A percentile compares a stretch with the other conserved stretches of the same genome.
These are phyloP conservation scores for Pseudonaja textilis DNA, from an alignment of 2,113 vertebrate species.

Conservation along the genomic window DNA sequence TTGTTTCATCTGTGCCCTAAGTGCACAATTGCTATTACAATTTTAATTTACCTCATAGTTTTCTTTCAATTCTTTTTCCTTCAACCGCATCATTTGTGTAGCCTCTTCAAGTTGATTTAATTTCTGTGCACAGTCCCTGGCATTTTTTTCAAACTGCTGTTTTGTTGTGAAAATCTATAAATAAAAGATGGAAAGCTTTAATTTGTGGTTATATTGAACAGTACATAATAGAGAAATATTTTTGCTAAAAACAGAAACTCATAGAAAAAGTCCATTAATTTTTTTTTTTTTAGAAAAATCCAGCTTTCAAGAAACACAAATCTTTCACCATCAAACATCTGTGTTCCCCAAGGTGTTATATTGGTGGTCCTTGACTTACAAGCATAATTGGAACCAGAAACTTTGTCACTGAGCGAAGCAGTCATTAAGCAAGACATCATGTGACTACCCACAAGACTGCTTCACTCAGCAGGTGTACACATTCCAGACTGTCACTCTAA, in stretches of 20 bases:
- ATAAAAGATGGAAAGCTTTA: neutral
- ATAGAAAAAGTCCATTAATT: neutral
- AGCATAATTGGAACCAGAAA: neutral
- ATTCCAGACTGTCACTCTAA: neutral
- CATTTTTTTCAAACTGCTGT: conserved; percentile 70
- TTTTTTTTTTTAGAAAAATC: neutral
- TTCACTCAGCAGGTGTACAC: neutral
- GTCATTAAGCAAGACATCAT: neutral
- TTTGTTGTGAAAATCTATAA: conserved; percentile 72
- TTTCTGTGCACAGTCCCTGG: conserved; percentile 77
- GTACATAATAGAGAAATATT: neutral
- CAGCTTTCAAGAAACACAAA: neutral
- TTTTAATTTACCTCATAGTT: conserved; percentile 72
- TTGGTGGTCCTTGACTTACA: neutral
- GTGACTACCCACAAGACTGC: neutral
- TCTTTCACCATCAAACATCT: neutral
- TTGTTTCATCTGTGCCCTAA: neutral
- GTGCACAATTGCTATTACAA: neutral
- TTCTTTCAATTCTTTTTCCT: conserved; percentile 77
- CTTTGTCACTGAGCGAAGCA: neutral
- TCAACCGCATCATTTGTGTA: conserved; percentile 66
- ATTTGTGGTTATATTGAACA: neutral
- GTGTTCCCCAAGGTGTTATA: neutral
- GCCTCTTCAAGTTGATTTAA: conserved; percentile 74
- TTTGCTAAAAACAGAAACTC: neutral